Evolutionary conservation across 1,140 invertebrate genomes (phyloP).

Genomic region (Temnothorax curvispinosus): DNA sequence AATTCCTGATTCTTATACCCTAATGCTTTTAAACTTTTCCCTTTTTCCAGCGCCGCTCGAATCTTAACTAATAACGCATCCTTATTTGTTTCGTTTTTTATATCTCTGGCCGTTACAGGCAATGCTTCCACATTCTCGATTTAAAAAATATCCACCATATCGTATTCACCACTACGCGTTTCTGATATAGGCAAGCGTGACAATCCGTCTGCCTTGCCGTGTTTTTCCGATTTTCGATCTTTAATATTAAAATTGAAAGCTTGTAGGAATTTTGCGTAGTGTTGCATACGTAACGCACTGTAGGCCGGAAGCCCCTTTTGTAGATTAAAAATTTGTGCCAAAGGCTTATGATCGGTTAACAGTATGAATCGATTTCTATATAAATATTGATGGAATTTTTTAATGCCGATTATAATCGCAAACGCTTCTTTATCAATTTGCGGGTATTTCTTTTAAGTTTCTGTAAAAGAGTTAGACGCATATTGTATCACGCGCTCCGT

Average conservation of each 20-base stretch:
- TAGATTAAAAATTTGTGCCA: slow-evolving; percentile 59
- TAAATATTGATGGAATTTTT: slow-evolving; percentile 22
- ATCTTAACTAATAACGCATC: neutral
- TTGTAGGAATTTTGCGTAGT: neutral
- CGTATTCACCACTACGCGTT: neutral
- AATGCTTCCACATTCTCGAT: neutral
- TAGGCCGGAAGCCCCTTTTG: neutral
- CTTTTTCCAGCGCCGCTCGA: neutral
- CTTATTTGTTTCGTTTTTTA: neutral
- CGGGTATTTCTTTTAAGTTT: slow-evolving; percentile 73
- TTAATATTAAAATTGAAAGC: neutral
- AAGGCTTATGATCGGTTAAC: slow-evolving; percentile 84
- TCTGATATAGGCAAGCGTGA: neutral
- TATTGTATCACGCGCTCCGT: slow-evolving; percentile 1
- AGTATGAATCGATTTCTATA: slow-evolving; percentile 72
- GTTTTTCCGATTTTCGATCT: neutral
- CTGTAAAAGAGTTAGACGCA: neutral
- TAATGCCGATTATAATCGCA: slow-evolving; percentile 18
- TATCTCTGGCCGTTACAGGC: neutral
- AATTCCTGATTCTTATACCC: neutral
- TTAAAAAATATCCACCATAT: neutral
- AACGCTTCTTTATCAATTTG: slow-evolving; percentile 80
- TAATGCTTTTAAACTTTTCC: neutral
- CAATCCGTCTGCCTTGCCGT: neutral
- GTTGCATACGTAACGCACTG: neutral